phyloP scores from a whole-genome alignment of 2,113 vertebrate genomes.

The Hylia prasina region DNA sequence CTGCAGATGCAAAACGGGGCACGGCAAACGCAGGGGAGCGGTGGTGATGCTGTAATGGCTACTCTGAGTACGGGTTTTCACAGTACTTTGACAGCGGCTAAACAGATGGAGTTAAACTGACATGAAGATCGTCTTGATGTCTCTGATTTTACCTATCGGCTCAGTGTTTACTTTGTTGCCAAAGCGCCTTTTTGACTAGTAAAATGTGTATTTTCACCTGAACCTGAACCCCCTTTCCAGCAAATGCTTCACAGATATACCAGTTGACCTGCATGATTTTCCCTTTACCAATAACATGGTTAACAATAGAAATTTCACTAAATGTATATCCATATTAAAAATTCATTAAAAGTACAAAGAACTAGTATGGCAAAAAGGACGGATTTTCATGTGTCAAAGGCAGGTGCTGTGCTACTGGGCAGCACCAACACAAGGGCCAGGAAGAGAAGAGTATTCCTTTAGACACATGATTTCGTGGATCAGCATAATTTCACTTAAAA shows the following conservation, averaged over 20 bases:
- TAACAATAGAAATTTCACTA: background rate
- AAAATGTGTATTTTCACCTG: background rate
- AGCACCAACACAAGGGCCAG: background rate
- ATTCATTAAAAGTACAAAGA: background rate
- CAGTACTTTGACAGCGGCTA: background rate
- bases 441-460: background rate
- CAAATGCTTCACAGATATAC: background rate
- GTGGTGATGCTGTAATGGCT: background rate
- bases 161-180: background rate
- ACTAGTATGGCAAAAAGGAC: background rate
- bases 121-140: background rate
- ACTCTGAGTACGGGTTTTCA: accelerated
- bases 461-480: background rate
- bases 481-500: background rate
- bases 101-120: background rate
- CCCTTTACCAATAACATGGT: background rate
- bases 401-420: background rate
- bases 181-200: background rate
- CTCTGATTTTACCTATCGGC: background rate
- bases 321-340: background rate
- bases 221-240: background rate
- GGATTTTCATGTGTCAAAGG: background rate
- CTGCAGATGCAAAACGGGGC: background rate
- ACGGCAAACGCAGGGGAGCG: background rate
- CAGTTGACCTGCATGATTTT: background rate